These are phyloP conservation scores for Drosophila busckii DNA, from an alignment of 1,140 invertebrate genomes.

Conservation along the genomic window DNA sequence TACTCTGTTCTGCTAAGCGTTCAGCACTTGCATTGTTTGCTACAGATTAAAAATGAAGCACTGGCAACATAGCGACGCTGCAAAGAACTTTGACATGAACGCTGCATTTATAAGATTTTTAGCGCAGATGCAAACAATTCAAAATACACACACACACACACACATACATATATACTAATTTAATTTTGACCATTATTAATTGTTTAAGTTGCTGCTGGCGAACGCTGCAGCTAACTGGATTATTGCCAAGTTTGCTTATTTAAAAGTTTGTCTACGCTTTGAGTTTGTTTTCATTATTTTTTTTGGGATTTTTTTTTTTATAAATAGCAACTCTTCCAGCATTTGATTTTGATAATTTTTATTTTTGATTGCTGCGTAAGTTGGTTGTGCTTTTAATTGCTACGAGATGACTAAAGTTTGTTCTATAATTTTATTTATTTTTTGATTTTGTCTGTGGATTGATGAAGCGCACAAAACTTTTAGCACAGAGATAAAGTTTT, in stretches of 20 bases:
- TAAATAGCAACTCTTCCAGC: constrained; percentile 22
- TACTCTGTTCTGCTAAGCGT: constrained; percentile 6
- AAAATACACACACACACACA: neutral
- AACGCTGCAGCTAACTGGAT: constrained; percentile 34
- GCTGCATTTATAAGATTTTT: constrained; percentile 47
- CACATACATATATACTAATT: constrained; percentile 19
- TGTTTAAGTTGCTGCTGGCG: constrained; percentile 42
- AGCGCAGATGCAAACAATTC: constrained; percentile 32
- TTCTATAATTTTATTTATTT: constrained; percentile 48
- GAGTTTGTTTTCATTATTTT: neutral
- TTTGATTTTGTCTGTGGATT: constrained; percentile 26
- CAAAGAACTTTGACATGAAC: constrained; percentile 45
- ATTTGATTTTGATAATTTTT: neutral
- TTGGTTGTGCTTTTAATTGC: constrained; percentile 66
- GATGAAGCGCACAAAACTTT: constrained; percentile 32
- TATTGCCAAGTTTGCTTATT: constrained; percentile 34
- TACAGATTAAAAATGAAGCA: constrained; percentile 45
- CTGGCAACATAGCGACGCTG: constrained; percentile 10
- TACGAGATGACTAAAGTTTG: constrained; percentile 47
- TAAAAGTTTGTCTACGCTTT: neutral
- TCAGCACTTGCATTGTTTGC: constrained; percentile 31
- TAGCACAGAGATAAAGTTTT: neutral
- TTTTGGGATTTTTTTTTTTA: constrained; percentile 4
- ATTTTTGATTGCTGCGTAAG: constrained; percentile 24
- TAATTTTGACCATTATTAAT: constrained; percentile 52